Base-by-base conservation (phyloP, 2,888 invertebrate genomes). In the Amphimallon solstitiale region DNA sequence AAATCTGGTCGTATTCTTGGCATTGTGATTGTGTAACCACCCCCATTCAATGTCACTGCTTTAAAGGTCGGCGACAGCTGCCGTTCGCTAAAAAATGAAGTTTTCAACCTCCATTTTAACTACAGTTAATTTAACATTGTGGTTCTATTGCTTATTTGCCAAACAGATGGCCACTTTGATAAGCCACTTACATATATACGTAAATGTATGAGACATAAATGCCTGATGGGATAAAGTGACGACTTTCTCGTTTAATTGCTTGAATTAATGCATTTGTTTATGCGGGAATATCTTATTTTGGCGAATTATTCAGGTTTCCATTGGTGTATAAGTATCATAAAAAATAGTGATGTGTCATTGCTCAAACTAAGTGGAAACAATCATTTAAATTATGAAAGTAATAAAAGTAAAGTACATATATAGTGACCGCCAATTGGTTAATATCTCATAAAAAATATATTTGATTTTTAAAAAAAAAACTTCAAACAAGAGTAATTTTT, bases 1-100 rank as follows among this genome's bases (percentile, higher is more conserved):
- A 78, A 80, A 80, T 79, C 78, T 75, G 75, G 76, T 73, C 75
- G 74, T 69, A 77, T 79, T 77, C 78, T 74, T 71, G 73, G 73
- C 75, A 81, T 82, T 82, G 82, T 82, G 80, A 79, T 79, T 81
- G 82, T 81, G 80, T 80, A 81, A 80, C 82, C 82, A 82, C 82
- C 82, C 82, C 80, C 82, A 77, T 80, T 75, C 77, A 79, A 78
- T 80, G 81, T 81, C 80, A 79, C 76, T 78, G 78, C 77, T 73
- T 69, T 65, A 64, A 67, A 67, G 73, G 74, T 76, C 69, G 72
- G 74, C 76, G 79, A 78, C 81, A 82, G 81, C 81, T 81, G 81
- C 76, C 73, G 71, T 71, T 43, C 66, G 75, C 75, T 79, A 81
- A 82, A 82, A 82, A 82, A 82, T 82, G 78, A 81, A 82, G 81